These are phyloP conservation scores for Melinaea menophilus DNA, from an alignment of 2,888 invertebrate genomes.

Conservation along the genomic window DNA sequence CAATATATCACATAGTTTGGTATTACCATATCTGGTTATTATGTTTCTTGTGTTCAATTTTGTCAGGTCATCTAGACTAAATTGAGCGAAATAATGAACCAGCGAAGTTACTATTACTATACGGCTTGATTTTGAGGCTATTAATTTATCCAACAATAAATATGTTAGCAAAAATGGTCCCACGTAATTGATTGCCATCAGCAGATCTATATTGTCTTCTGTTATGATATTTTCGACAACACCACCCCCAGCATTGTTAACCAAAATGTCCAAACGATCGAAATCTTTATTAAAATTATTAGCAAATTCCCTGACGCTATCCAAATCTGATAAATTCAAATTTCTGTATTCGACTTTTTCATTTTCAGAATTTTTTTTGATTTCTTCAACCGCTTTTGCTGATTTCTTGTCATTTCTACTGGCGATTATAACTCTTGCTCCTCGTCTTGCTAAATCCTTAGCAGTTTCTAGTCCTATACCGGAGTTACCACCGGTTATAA, in stretches of 20 bases:
- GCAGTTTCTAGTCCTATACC: constrained; percentile 90
- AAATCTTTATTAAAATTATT: constrained; percentile 73
- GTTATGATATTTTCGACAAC: constrained; percentile 56
- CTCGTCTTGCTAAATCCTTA: constrained; percentile 81
- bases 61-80: constrained; percentile 54
- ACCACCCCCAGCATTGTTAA: constrained; percentile 80
- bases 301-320: constrained; percentile 78
- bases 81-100: constrained; percentile 60
- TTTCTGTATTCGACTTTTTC: constrained; percentile 79
- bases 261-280: constrained; percentile 76
- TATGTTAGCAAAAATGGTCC: constrained; percentile 85
- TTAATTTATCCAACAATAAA: constrained; percentile 74
- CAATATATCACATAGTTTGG: constrained; percentile 62
- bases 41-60: constrained; percentile 8
- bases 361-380: constrained; percentile 83
- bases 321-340: constrained; percentile 72
- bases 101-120: constrained; percentile 67
- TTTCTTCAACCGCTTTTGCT: constrained; percentile 81
- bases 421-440: constrained; percentile 85
- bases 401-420: constrained; percentile 85
- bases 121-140: constrained; percentile 58
- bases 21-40: constrained; percentile 54
- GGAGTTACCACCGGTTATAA: constrained; percentile 89
- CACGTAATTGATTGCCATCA: constrained; percentile 83
- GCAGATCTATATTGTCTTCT: constrained; percentile 79